phyloP scores from a whole-genome alignment of 1,140 invertebrate species.

The Drosophila nasuta region DNA sequence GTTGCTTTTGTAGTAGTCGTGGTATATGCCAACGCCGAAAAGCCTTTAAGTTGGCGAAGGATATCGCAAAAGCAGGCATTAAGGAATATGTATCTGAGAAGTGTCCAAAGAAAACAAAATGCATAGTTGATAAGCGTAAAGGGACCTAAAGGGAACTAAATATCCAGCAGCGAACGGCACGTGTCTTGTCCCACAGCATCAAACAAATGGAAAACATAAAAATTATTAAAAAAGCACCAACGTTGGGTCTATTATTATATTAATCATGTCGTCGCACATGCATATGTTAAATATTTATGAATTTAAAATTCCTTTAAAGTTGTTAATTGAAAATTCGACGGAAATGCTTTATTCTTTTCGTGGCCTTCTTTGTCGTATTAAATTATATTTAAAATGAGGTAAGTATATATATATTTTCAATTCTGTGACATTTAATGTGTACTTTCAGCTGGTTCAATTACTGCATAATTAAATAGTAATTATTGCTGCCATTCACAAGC shows the following conservation, averaged over 20 bases:
- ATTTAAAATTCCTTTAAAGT: conserved; percentile 15
- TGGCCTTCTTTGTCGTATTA: neutral
- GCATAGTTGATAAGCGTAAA: conserved; percentile 47
- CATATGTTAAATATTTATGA: conserved; percentile 16
- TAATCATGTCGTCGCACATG: conserved; percentile 1
- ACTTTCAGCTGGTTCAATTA: conserved; percentile 20
- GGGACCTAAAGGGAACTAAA: conserved; percentile 2
- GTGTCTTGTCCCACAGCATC: conserved; percentile 10
- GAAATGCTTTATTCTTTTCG: neutral
- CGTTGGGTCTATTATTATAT: conserved; percentile 10
- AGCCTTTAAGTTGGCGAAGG: conserved; percentile 52
- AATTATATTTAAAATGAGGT: conserved; percentile 4
- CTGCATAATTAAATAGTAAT: conserved; percentile 20
- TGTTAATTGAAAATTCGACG: no score
- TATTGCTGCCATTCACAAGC: neutral
- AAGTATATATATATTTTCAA: neutral
- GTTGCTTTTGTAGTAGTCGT: no score
- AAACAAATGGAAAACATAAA: conserved; percentile 2
- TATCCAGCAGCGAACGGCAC: conserved; percentile 11
- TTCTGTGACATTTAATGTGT: neutral
- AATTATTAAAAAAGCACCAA: conserved; percentile 24
- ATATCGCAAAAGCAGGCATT: conserved; percentile 42
- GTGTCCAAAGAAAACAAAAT: conserved; percentile 25
- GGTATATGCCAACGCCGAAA: conserved; percentile 25
- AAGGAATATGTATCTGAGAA: conserved; percentile 26